Conservation (phyloP, 2,888 invertebrate genomes). For the Laspeyria flexula region DNA sequence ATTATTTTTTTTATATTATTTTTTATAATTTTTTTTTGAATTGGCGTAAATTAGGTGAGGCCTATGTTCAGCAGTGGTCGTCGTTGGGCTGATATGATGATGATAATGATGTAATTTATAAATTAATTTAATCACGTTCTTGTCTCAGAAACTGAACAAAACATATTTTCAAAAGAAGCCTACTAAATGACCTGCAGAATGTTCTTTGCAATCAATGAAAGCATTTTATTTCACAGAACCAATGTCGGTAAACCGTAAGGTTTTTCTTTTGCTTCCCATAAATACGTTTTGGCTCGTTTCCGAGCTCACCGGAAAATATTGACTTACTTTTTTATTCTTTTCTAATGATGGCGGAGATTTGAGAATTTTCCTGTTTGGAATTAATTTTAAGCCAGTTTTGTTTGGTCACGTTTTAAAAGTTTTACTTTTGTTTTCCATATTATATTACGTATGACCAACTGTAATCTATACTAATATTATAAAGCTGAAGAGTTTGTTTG, state of each 20-base stretch:
- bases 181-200: not conserved
- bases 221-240: conserved; percentile 26
- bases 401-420: not conserved
- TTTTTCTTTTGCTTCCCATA: conserved; percentile 49
- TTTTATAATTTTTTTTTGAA: too few relatives aligned
- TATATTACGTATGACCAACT: too few relatives aligned
- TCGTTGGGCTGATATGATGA: too few relatives aligned
- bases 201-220: not conserved
- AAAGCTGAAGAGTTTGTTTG: too few relatives aligned
- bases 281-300: conserved; percentile 65
- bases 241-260: not conserved
- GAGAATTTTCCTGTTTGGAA: conserved; percentile 4
- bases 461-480: too few relatives aligned
- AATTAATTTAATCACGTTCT: too few relatives aligned
- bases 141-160: too few relatives aligned
- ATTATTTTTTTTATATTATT: too few relatives aligned
- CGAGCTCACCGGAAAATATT: conserved; percentile 63
- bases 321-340: conserved; percentile 49
- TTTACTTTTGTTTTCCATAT: too few relatives aligned
- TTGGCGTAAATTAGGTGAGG: too few relatives aligned
- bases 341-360: conserved; percentile 42
- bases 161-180: not conserved
- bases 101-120: too few relatives aligned
- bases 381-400: conserved; percentile 1
- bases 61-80: too few relatives aligned